Evolutionary conservation across 2,797 vertebrate species (phyloP).

Genomic region (Oreochromis mossambicus): DNA sequence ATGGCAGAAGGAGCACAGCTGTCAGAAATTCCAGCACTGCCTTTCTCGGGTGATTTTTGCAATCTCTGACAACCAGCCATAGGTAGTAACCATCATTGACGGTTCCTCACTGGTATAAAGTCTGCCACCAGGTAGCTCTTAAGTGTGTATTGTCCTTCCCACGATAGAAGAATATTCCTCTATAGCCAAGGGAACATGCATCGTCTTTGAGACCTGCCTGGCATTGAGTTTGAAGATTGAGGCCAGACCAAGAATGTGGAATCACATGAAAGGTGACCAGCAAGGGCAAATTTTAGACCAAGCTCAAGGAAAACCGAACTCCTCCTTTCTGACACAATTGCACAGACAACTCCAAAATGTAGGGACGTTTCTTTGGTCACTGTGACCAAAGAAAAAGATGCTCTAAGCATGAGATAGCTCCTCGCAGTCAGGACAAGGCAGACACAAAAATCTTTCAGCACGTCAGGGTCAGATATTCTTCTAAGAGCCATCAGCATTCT

Average conservation of each 20-base stretch:
- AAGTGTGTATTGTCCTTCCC: not conserved
- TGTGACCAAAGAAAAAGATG: not conserved
- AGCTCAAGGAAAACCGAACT: not conserved
- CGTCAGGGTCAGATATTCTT: not conserved
- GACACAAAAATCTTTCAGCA: not conserved
- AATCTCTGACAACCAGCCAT: not conserved
- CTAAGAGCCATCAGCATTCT: accelerated
- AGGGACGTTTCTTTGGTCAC: not conserved
- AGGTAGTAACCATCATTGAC: not conserved
- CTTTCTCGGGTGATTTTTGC: not conserved
- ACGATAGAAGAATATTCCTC: not conserved
- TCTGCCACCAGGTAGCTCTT: not conserved
- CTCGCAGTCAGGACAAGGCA: not conserved
- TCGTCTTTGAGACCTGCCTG: not conserved
- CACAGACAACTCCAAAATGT: not conserved
- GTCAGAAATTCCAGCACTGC: not conserved
- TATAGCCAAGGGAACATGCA: not conserved
- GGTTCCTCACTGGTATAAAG: not conserved
- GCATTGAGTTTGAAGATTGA: not conserved
- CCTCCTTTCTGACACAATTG: not conserved
- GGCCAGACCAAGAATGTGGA: not conserved
- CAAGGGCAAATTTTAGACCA: not conserved
- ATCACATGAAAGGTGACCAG: not conserved
- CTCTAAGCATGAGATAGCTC: not conserved
- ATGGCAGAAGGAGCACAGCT: not conserved